Percentiles rank a stretch among this genome's conserved stretches.
phyloP scores from a whole-genome alignment of 2,797 vertebrate genomes.

The Monodelphis domestica region DNA sequence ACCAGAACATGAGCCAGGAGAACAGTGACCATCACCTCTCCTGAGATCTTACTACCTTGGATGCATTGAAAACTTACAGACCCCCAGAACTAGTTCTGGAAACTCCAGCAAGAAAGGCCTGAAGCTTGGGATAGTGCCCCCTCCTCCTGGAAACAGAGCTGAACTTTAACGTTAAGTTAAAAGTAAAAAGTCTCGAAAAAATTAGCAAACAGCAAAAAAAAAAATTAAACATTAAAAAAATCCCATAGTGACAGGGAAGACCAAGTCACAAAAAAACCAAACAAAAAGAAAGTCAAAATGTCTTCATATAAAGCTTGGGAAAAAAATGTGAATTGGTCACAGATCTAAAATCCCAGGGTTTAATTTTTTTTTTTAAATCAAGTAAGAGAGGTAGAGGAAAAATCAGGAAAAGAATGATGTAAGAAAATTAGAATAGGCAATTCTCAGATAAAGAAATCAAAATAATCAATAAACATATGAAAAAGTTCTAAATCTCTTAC shows the following conservation, averaged over 20 bases:
- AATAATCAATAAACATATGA: no score
- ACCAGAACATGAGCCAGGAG: background rate
- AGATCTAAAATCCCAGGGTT: background rate
- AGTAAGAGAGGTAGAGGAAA: background rate
- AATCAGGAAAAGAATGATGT: background rate
- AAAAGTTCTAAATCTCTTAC: no score
- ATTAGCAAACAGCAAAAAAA: background rate
- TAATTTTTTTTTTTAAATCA: background rate
- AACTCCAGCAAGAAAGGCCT: background rate
- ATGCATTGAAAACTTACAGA: background rate
- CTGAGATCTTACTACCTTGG: background rate
- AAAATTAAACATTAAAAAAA: background rate
- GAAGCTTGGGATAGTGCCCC: background rate
- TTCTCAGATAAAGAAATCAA: no score
- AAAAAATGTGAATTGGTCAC: background rate
- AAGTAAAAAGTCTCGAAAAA: background rate
- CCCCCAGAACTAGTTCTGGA: background rate
- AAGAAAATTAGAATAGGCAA: no score
- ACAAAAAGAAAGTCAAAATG: background rate
- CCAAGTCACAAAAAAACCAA: background rate
- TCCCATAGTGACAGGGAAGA: background rate
- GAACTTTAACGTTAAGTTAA: background rate
- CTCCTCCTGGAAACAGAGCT: background rate
- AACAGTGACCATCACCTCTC: background rate
- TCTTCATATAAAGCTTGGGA: background rate